These are phyloP conservation scores for Drosophila demipolita DNA, from an alignment of 2,888 invertebrate genomes.

Conservation along the genomic window DNA sequence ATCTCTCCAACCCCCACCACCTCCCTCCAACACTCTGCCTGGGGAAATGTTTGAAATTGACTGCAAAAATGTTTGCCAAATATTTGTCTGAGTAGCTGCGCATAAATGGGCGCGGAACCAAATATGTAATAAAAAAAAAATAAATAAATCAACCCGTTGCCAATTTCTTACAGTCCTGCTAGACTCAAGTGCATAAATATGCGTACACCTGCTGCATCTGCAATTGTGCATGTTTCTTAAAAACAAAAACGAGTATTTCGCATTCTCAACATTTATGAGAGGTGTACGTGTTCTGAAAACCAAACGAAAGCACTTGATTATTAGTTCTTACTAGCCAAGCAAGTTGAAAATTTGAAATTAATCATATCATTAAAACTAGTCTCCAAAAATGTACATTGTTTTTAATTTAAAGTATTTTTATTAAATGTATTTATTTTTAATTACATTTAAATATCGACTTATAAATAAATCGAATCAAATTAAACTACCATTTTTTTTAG, in stretches of 20 bases:
- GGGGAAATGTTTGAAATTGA: conserved; percentile 20
- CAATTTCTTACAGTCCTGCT: conserved; percentile 12
- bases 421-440: not conserved
- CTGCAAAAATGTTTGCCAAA: conserved; percentile 69
- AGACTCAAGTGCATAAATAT: conserved; percentile 6
- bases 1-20: not conserved
- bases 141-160: not conserved
- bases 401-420: not conserved
- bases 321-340: not conserved
- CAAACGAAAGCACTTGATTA: conserved; percentile 12
- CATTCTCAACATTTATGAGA: conserved; percentile 13
- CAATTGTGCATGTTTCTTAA: conserved; percentile 12
- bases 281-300: conserved; percentile 30
- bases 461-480: not conserved
- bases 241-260: conserved; percentile 9
- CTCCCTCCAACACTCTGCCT: not conserved
- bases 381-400: not conserved
- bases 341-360: not conserved
- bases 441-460: not conserved
- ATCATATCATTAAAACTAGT: not conserved
- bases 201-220: not conserved
- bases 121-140: not conserved
- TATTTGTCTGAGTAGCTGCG: conserved; percentile 19
- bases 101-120: not conserved
- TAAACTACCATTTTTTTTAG: not conserved